Evolutionary conservation across 2,797 vertebrate genomes (phyloP).

Genomic region (Pyrocephalus nanus): DNA sequence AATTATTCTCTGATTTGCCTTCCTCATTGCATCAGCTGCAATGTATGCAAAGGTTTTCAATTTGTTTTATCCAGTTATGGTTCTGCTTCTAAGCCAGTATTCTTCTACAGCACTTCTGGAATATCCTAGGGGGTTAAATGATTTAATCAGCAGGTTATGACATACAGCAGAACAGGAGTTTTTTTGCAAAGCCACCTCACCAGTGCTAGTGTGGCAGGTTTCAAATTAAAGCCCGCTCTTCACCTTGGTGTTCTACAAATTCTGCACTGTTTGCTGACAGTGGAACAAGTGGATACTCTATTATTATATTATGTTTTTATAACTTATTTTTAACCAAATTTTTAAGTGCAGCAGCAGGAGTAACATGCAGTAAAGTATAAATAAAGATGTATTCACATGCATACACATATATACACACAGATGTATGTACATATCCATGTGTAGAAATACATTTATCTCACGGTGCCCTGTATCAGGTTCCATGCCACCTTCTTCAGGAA

Average conservation of each 20-base stretch:
- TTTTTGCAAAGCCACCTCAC: neutral
- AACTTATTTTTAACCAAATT: neutral
- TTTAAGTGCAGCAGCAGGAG: neutral
- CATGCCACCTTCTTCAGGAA: neutral
- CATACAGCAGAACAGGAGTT: neutral
- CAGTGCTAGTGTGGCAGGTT: neutral
- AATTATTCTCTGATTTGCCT: neutral
- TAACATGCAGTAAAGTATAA: neutral
- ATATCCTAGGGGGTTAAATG: neutral
- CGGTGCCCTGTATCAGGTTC: neutral
- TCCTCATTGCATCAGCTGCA: neutral
- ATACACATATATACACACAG: neutral
- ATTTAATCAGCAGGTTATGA: neutral
- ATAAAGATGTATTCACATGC: neutral
- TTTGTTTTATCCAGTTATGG: neutral
- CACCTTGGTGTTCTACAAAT: neutral
- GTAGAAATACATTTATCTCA: neutral
- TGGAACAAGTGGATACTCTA: neutral
- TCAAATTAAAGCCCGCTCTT: neutral
- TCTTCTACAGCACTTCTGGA: neutral
- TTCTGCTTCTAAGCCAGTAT: neutral
- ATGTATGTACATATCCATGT: neutral
- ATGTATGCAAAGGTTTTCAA: neutral
- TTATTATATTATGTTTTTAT: neutral
- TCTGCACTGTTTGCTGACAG: neutral